phyloP scores from a whole-genome alignment of 2,113 vertebrate species.

The Callithrix jacchus region DNA sequence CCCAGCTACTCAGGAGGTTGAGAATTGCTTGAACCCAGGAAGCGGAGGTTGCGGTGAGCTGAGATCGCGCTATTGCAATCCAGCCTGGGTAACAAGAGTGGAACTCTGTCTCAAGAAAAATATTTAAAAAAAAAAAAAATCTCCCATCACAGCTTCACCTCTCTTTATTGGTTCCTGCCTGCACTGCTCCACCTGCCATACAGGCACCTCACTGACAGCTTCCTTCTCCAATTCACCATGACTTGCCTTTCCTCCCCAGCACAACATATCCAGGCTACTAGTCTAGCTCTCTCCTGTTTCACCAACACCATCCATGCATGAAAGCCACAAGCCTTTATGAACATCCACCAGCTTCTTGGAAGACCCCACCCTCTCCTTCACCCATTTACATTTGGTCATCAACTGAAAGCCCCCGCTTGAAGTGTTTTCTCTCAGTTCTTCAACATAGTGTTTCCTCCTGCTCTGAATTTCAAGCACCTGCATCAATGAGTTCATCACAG shows the following conservation, averaged over 20 bases:
- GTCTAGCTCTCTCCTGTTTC: not conserved
- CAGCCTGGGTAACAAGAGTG: no score
- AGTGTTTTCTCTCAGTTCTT: not conserved
- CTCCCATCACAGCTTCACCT: accelerated
- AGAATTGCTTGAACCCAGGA: no score
- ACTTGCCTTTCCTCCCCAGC: not conserved
- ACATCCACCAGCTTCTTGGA: not conserved
- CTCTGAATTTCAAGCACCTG: not conserved
- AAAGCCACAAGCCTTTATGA: not conserved
- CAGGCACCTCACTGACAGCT: not conserved
- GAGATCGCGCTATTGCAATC: no score
- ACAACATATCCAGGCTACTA: not conserved
- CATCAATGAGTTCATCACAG: not conserved
- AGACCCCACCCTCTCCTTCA: no score
- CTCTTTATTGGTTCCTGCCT: not conserved
- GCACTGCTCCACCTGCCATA: not conserved
- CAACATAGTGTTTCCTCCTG: not conserved
- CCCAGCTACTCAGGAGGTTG: no score
- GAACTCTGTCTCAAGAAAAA: no score
- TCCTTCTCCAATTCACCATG: not conserved
- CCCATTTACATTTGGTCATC: not conserved
- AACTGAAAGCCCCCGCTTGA: not conserved
- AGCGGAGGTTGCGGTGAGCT: no score
- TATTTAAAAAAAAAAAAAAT: not conserved
- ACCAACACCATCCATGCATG: not conserved